Evolutionary conservation across 30 jellyfish, hydroid and myxozoan genomes (phyloP).

Genomic region (Aurelia sp.): DNA sequence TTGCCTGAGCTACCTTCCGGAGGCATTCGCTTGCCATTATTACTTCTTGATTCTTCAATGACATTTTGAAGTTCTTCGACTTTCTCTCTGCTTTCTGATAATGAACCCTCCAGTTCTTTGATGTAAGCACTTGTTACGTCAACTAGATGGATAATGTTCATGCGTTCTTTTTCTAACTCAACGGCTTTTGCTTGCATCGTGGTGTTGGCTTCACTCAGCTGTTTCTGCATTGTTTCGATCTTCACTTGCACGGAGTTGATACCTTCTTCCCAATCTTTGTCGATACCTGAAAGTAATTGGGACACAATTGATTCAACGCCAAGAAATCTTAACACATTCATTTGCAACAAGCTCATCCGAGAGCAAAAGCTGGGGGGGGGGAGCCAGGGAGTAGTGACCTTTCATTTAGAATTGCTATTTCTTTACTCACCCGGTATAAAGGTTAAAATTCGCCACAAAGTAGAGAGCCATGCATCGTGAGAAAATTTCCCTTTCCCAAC

Average conservation of each 20-base stretch:
- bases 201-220: conserved; percentile 79
- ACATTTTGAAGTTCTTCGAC: conserved; percentile 86
- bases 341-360: too few relatives aligned
- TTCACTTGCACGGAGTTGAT: conserved; percentile 36
- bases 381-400: too few relatives aligned
- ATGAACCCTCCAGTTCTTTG: conserved; percentile 84
- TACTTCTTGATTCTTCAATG: conserved; percentile 47
- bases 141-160: conserved; percentile 87
- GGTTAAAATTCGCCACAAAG: too few relatives aligned
- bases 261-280: conserved; percentile 34
- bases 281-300: conserved; percentile 36
- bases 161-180: conserved; percentile 92
- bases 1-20: conserved; percentile 93
- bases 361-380: too few relatives aligned
- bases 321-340: too few relatives aligned
- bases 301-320: neutral
- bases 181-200: conserved; percentile 83
- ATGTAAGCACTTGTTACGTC: conserved; percentile 99
- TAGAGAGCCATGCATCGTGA: too few relatives aligned
- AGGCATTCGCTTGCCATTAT: conserved; percentile 77
- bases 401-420: too few relatives aligned
- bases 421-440: too few relatives aligned
- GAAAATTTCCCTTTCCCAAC: too few relatives aligned
- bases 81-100: conserved; percentile 79
- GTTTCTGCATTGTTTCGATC: conserved; percentile 72